phyloP scores from a whole-genome alignment of 2,113 vertebrate genomes.

The Tetrao urogallus region DNA sequence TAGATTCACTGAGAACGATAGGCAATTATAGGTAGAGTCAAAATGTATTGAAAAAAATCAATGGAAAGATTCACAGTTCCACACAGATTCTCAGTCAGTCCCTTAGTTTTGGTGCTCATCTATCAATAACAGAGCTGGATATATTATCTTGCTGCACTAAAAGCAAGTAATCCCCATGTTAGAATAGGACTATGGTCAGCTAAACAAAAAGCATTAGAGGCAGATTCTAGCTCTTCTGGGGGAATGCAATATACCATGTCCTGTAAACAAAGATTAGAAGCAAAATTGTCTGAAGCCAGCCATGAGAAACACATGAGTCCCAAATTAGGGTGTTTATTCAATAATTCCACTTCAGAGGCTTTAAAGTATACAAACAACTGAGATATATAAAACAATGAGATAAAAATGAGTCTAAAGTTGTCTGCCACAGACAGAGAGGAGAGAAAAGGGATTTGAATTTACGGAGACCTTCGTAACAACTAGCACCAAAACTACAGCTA shows the following conservation, averaged over 20 bases:
- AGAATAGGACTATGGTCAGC: neutral
- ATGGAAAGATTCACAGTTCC: neutral
- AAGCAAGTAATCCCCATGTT: neutral
- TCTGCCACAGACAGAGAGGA: neutral
- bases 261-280: constrained; percentile 12
- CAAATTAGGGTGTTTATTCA: neutral
- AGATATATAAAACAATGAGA: constrained; percentile 18
- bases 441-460: neutral
- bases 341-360: constrained; percentile 26
- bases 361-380: constrained; percentile 27
- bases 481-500: neutral
- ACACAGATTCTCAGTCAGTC: neutral
- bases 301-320: neutral
- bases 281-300: neutral
- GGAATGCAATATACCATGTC: neutral
- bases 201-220: neutral
- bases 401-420: constrained; percentile 25
- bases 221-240: neutral
- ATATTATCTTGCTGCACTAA: neutral
- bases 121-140: constrained; percentile 3
- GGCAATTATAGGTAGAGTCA: constrained; percentile 21
- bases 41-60: constrained; percentile 15
- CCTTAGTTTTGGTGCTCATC: neutral
- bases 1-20: neutral
- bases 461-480: neutral